Evolutionary conservation across 2,888 invertebrate genomes (phyloP), one percentile per base, ranked within the genome.

Genomic region (Lasioglossum villosulum): DNA sequence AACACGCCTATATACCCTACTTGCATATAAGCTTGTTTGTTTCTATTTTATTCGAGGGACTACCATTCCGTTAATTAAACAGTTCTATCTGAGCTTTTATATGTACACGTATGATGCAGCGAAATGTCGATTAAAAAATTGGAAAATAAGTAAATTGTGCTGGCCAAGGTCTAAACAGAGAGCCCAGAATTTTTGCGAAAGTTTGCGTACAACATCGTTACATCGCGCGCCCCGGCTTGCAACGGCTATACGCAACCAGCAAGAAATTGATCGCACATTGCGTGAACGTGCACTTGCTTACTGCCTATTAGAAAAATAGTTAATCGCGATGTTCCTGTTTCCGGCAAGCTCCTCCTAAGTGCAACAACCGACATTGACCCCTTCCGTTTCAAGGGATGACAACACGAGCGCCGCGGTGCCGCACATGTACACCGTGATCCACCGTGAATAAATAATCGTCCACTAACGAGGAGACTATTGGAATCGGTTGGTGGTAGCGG

Each of bases 351-450:
- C 71, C 70, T 52, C 56, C 56, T 34, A 42, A 76, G 80, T 75
- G 75, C 76, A 80, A 72, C 59, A 80, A 84, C 77, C 80, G 66
- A 10, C 84, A 70, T 68, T 79, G 75, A 85, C 70, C 75, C 68
- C 23, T 42, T 14, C 4, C 30, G 63, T 19, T 48, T n/a, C 12
- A 30, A 68, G 39, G 30, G 66, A 42, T 72, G 68, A 68, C 68
- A 68, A 68, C 37, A 8, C 37, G 1, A 27, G n/a, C 14, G 4
- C 27, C 16, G 30, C 6, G 16, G 0, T 16, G 19, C 37, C 37
- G 23, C 37, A 10, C 68, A 34, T 12, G 37, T 34, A 34, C 34
- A 19, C 37, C 3, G 37, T 23, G n/a, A n/a, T 1, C 4, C 37
- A 34, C 34, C 30, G 19, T n/a, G 37, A 37, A 68, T 37, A 37